These are phyloP conservation scores for Drosophila infuscata DNA, from an alignment of 2,888 invertebrate species.

Conservation along the genomic window DNA sequence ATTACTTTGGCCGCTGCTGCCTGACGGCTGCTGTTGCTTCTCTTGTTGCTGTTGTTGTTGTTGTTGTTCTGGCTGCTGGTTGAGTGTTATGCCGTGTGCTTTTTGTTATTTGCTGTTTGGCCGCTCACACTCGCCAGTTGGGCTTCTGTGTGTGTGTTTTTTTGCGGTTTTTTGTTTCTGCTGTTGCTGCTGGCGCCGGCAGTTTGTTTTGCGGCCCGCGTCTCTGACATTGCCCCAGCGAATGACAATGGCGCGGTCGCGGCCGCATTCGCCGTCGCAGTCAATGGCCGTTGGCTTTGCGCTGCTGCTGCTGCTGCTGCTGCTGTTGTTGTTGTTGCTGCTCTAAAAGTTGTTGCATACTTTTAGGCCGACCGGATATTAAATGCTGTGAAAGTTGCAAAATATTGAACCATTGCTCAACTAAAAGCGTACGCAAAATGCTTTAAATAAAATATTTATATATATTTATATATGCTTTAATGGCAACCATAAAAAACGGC, in stretches of 20 bases:
- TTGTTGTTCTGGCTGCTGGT: slow-evolving; percentile 51
- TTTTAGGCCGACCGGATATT: slow-evolving; percentile 70
- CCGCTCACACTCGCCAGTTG: slow-evolving; percentile 64
- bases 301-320: slow-evolving; percentile 15
- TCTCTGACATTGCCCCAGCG: slow-evolving; percentile 75
- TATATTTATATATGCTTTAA: background rate
- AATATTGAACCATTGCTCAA: slow-evolving; percentile 60
- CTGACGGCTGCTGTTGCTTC: slow-evolving; percentile 58
- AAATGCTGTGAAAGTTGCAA: slow-evolving; percentile 57
- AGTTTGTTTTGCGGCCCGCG: slow-evolving; percentile 62
- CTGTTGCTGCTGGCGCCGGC: slow-evolving; percentile 57
- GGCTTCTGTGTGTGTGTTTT: slow-evolving; percentile 43
- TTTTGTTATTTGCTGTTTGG: slow-evolving; percentile 78
- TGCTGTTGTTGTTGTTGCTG: slow-evolving; percentile 37
- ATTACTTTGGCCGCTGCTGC: slow-evolving; percentile 72
- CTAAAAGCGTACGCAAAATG: slow-evolving; percentile 17
- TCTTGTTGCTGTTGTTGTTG: slow-evolving; percentile 22
- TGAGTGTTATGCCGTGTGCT: slow-evolving; percentile 76
- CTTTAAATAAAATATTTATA: background rate
- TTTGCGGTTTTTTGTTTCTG: slow-evolving; percentile 64
- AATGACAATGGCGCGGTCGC: slow-evolving; percentile 69
- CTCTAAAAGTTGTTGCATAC: slow-evolving; percentile 40
- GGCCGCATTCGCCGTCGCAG: slow-evolving; percentile 38
- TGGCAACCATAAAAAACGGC: background rate
- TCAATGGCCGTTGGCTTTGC: slow-evolving; percentile 64